Evolutionary conservation across 2,888 invertebrate genomes (phyloP).

Genomic region (Agriotes lineatus): DNA sequence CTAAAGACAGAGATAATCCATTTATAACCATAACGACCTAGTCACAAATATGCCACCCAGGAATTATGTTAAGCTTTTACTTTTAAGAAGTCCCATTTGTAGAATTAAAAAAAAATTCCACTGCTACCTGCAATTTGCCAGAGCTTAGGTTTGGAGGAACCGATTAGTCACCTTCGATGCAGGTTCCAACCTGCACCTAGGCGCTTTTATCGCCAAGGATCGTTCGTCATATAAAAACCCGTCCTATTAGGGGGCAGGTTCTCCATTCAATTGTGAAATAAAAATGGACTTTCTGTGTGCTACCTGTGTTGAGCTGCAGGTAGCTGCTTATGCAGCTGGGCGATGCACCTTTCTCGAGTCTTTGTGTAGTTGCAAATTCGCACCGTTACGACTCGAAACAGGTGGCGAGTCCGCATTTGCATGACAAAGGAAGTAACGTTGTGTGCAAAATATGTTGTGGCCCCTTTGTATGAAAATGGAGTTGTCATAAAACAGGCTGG

Average conservation of each 20-base stretch:
- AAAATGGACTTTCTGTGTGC: constrained; percentile 32
- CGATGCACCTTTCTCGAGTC: constrained; percentile 32
- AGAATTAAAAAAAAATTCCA: no score
- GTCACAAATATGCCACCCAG: no score
- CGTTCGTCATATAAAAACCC: constrained; percentile 18
- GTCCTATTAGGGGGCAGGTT: constrained; percentile 17
- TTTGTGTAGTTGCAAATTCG: constrained; percentile 34
- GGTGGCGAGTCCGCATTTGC: constrained; percentile 36
- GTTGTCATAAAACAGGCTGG: not conserved
- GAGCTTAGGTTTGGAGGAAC: not conserved
- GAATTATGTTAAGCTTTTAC: not conserved
- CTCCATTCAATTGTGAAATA: constrained; percentile 21
- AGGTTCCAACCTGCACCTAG: not conserved
- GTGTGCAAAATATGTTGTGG: constrained; percentile 10
- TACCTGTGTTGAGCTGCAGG: constrained; percentile 38
- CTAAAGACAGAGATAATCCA: no score
- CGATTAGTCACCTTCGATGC: not conserved
- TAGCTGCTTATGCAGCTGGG: constrained; percentile 35
- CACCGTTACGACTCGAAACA: constrained; percentile 32
- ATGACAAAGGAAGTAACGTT: constrained; percentile 27
- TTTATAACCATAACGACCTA: no score
- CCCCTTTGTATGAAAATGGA: not conserved
- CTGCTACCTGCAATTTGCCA: constrained; percentile 2
- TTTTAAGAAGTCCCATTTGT: no score
- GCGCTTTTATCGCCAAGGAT: not conserved